Base-by-base conservation (phyloP, 1,140 invertebrate species). In the Trissolcus basalis region DNA sequence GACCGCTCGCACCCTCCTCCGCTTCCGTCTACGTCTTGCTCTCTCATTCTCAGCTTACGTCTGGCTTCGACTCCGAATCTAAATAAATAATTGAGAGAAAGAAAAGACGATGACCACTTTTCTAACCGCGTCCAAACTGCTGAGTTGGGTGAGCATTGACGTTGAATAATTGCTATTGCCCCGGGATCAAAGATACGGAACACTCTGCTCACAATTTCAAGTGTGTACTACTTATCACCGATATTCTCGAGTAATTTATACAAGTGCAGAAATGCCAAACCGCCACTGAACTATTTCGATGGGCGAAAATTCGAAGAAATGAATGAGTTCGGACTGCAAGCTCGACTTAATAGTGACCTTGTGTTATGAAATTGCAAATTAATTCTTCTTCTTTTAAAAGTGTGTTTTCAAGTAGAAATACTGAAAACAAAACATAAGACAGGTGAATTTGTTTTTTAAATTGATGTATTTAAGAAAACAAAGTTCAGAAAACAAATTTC, bases 81-180 rank as follows among this genome's bases (percentile, higher is more conserved):
- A 84, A 85, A 85, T 86, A 86, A 86, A 86, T 85, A 81, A 86
- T 85, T 73, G 64, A 70, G 48, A 13, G 49, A 60, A 72, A 61
- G 70, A 27, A 69, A 63, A 70, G 71, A 71, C 64, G 75, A 73
- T 78, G 69, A 78, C 75, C 75, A 56, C 58, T 56, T 49, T 15
- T 48, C 41, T 19, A 56, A 51, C 64, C 43, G 44, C 44, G 41
- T 61, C 56, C 39, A 55, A 76, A 67, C 55, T 59, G 60, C 54
- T 70, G 55, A 72, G 68, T 63, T 72, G 49, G 68, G 56, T 72
- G 65, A 50, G 70, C 72, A 63, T 39, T 56, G 73, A 77, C 73
- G 73, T 70, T 77, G 73, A 77, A 77, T 77, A 77, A 77, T 77
- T 70, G 73, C 67, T 67, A 27, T 6, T 6, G 6, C 2, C 19